A percentile compares a stretch with the other conserved stretches of the same genome.
Conservation (phyloP, 2,888 invertebrate genomes). For the Tethea ocularis region DNA sequence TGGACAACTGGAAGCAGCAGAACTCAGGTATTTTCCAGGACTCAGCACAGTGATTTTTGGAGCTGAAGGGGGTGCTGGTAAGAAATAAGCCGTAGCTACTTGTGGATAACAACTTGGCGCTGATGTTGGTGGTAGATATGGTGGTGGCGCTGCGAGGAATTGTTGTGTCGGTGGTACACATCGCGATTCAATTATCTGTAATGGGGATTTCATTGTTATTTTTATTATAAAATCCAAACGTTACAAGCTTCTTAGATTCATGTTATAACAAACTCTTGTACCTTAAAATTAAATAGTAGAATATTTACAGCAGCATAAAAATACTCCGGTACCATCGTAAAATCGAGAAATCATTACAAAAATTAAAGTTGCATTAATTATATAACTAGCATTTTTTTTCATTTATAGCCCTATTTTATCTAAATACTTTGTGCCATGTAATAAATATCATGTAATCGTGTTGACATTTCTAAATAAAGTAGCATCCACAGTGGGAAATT, state of each 20-base stretch:
- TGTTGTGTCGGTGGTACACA: not conserved
- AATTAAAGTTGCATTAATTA: not conserved
- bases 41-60: slow-evolving; percentile 33
- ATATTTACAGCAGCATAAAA: not conserved
- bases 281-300: not conserved
- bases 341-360: not conserved
- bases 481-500: not conserved
- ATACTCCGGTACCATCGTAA: not conserved
- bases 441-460: not conserved
- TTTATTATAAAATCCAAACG: too few species aligned
- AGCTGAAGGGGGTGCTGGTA: slow-evolving; percentile 32
- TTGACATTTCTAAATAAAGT: not conserved
- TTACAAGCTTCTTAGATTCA: not conserved
- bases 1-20: not conserved
- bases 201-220: too few species aligned
- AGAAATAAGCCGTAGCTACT: slow-evolving; percentile 40
- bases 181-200: slow-evolving; percentile 23
- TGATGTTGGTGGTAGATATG: not conserved
- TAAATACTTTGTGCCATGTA: not conserved
- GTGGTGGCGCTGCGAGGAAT: not conserved
- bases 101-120: slow-evolving; percentile 36
- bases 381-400: not conserved
- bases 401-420: slow-evolving; percentile 2
- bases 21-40: not conserved
- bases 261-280: not conserved